Conservation (phyloP, 2,888 invertebrate species). For the Pharmacophagus antenor region DNA sequence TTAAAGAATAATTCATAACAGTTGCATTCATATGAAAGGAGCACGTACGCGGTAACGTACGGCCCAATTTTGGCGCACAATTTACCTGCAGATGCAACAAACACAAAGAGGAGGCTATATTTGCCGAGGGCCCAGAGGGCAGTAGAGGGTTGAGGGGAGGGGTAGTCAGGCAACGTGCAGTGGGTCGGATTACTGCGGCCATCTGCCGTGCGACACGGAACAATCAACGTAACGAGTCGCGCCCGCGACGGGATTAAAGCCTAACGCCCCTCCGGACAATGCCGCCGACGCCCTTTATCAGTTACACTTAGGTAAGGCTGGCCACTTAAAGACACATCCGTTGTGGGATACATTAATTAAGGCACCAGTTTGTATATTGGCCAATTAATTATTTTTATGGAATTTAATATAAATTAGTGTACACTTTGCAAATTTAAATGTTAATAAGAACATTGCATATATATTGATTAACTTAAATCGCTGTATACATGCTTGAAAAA, state of each 20-base stretch:
- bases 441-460: no score
- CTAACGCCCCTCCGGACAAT: slow-evolving; percentile 75
- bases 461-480: no score
- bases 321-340: not conserved
- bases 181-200: slow-evolving; percentile 75
- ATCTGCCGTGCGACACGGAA: slow-evolving; percentile 73
- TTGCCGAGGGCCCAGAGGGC: slow-evolving; percentile 45
- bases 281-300: slow-evolving; percentile 55
- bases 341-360: no score
- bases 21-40: slow-evolving; percentile 63
- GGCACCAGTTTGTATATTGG: no score
- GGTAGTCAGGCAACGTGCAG: slow-evolving; percentile 36
- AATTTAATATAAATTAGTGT: no score
- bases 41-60: slow-evolving; percentile 63
- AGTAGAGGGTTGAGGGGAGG: slow-evolving; percentile 29
- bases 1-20: slow-evolving; percentile 72
- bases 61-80: slow-evolving; percentile 75
- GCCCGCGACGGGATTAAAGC: slow-evolving; percentile 75
- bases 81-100: slow-evolving; percentile 80
- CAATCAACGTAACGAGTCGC: slow-evolving; percentile 78
- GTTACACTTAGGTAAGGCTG: slow-evolving; percentile 32
- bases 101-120: slow-evolving; percentile 77
- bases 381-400: no score
- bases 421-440: no score
- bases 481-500: no score